Evolutionary conservation across 2,888 invertebrate genomes (phyloP), one percentile per base, ranked within the genome.

Genomic region (Hirtodrosophila trivittata): DNA sequence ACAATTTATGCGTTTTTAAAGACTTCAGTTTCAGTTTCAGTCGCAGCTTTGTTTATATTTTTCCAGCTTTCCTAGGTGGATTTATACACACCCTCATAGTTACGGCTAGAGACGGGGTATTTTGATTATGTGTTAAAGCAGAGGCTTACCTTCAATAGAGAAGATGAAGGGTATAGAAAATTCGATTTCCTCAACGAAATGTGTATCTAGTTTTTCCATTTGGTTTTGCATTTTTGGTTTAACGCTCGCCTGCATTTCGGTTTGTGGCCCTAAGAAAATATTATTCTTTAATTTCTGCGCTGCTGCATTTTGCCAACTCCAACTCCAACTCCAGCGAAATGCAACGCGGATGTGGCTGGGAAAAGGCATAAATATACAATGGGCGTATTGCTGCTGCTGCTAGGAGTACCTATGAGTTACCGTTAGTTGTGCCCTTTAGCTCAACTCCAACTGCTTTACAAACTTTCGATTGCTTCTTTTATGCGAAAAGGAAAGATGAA

Each of bases 201-300:
- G 9, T 9, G n/a, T 28, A 3, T 4, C 28, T 28, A 28, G 28
- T 28, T 28, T 28, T 28, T n/a, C 28, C 28, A 7, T 54, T 49
- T 33, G 45, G 18, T 14, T 43, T 12, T 43, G 57, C 50, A 50
- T 46, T 60, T 59, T 62, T 57, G 45, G 46, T 51, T 65, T 77
- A 63, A 62, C 78, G 80, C 70, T 75, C 55, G 85, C 75, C 55
- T 85, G 85, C 85, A 81, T 81, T 84, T 71, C 63, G 64, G 60
- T 43, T 21, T 68, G 56, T 59, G 67, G 63, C 67, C 77, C 83
- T 74, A 75, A 67, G 77, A 85, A 80, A 84, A 84, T 85, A 80
- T 84, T 84, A 65, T 83, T 78, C 74, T 84, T 84, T 80, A 84
- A 84, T 84, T 84, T 83, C 76, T 81, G 75, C 75, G 52, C 73